phyloP scores from a whole-genome alignment of 2,113 vertebrate species.

The Apteryx mantelli region DNA sequence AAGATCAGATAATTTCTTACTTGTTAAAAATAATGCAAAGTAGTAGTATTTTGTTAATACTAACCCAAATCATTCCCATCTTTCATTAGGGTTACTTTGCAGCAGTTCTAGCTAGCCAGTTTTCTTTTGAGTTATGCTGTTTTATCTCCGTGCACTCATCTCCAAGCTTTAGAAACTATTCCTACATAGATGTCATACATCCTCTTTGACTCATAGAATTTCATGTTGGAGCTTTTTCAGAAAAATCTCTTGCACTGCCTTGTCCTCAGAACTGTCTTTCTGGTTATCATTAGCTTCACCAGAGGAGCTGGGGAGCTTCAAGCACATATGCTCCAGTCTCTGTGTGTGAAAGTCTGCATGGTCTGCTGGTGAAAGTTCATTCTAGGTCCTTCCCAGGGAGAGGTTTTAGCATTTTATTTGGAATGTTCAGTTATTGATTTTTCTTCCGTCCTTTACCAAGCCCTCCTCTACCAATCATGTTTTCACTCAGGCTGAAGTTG shows the following conservation, averaged over 20 bases:
- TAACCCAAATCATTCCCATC: background rate
- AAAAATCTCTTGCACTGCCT: background rate
- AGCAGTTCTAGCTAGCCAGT: background rate
- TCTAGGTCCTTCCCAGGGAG: background rate
- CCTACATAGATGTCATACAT: background rate
- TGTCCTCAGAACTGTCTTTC: background rate
- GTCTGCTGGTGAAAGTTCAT: background rate
- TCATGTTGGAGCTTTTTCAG: background rate
- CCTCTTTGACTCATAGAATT: background rate
- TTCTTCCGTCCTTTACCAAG: background rate
- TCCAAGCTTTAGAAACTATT: background rate
- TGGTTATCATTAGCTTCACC: background rate
- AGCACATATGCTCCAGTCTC: background rate
- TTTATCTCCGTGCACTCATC: background rate
- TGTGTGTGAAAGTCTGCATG: background rate
- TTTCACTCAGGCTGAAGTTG: background rate
- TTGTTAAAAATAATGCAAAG: background rate
- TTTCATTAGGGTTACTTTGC: background rate
- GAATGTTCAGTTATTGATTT: background rate
- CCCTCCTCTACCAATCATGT: background rate
- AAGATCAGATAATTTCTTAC: background rate
- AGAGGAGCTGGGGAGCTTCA: background rate
- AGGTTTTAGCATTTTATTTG: background rate
- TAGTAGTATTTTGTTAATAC: background rate
- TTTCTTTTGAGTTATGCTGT: background rate